A percentile compares a stretch with the other conserved stretches of the same genome.
Evolutionary conservation across 2,888 invertebrate genomes (phyloP).

Genomic region (Drosophila kanekoi): DNA sequence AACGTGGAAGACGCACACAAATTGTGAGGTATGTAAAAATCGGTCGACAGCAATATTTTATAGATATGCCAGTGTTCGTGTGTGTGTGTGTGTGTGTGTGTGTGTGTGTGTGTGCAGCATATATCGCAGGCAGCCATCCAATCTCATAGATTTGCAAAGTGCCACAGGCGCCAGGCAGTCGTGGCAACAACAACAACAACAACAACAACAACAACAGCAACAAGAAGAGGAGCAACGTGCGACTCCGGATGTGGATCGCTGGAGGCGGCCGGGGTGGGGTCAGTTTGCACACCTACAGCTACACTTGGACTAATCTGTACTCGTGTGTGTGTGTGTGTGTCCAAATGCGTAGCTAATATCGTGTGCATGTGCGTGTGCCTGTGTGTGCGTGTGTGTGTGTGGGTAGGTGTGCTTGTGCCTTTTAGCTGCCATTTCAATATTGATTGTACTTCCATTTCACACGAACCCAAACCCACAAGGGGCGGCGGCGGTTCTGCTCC

Average conservation of each 20-base stretch:
- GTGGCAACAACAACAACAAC: constrained; percentile 25
- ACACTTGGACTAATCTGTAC: constrained; percentile 5
- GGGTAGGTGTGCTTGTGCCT: constrained; percentile 32
- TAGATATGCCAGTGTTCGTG: constrained; percentile 40
- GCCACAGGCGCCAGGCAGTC: constrained; percentile 57
- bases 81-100: constrained; percentile 1
- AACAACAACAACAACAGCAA: constrained; percentile 8
- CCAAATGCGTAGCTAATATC: constrained; percentile 38
- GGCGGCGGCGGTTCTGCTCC: neutral
- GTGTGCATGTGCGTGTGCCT: neutral
- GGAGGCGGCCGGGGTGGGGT: constrained; percentile 17
- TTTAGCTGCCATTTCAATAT: constrained; percentile 60
- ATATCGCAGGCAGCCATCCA: constrained; percentile 49
- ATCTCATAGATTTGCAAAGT: constrained; percentile 57
- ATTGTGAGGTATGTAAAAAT: constrained; percentile 71
- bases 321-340: constrained; percentile 22
- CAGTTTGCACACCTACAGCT: constrained; percentile 53
- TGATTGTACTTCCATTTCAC: constrained; percentile 48
- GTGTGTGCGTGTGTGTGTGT: constrained; percentile 16
- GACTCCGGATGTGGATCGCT: constrained; percentile 48
- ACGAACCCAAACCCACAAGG: constrained; percentile 26
- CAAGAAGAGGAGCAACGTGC: constrained; percentile 25
- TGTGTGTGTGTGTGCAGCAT: constrained; percentile 14
- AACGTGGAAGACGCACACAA: constrained; percentile 34
- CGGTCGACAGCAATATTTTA: constrained; percentile 71